A percentile compares a stretch with the other conserved stretches of the same genome.
These are phyloP conservation scores for Ichneumoninae sp. DNA, from an alignment of 2,888 invertebrate genomes.

Conservation along the genomic window DNA sequence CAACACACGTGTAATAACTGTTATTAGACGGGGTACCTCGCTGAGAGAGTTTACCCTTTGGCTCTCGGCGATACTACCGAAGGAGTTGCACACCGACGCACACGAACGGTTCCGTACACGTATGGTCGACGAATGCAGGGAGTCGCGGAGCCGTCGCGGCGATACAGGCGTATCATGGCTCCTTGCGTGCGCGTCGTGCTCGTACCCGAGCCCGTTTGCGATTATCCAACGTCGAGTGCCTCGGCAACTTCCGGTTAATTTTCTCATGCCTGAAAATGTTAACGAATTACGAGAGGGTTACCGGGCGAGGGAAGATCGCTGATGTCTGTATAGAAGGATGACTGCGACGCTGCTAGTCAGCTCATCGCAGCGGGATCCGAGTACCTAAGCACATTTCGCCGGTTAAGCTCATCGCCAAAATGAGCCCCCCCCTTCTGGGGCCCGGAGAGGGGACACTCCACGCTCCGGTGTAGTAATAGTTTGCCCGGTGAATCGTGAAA, in stretches of 20 bases:
- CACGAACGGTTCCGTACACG: conserved; percentile 4
- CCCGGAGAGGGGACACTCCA: conserved; percentile 4
- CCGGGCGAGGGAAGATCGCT: conserved; percentile 11
- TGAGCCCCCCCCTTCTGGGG: conserved; percentile 31
- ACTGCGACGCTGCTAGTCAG: conserved; percentile 46
- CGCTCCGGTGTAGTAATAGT: conserved; percentile 5
- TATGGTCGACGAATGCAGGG: conserved; percentile 39
- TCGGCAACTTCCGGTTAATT: background rate
- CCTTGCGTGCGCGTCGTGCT: conserved; percentile 35
- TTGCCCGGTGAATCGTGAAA: conserved; percentile 46
- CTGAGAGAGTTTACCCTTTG: conserved; percentile 68
- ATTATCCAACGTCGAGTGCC: conserved; percentile 1
- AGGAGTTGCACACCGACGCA: conserved; percentile 34
- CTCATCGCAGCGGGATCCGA: conserved; percentile 56
- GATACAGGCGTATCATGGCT: conserved; percentile 14
- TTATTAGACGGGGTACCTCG: conserved; percentile 77
- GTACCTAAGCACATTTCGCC: conserved; percentile 75
- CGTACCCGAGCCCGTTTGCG: background rate
- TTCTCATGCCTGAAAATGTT: background rate
- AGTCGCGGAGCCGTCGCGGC: conserved; percentile 30
- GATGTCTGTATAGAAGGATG: conserved; percentile 30
- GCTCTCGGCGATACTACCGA: conserved; percentile 57
- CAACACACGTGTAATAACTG: conserved; percentile 81
- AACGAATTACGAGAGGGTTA: background rate
- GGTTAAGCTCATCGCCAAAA: conserved; percentile 56